These are phyloP conservation scores for Acrocephalus scirpaceus DNA, from an alignment of 2,797 vertebrate species.

Conservation along the genomic window DNA sequence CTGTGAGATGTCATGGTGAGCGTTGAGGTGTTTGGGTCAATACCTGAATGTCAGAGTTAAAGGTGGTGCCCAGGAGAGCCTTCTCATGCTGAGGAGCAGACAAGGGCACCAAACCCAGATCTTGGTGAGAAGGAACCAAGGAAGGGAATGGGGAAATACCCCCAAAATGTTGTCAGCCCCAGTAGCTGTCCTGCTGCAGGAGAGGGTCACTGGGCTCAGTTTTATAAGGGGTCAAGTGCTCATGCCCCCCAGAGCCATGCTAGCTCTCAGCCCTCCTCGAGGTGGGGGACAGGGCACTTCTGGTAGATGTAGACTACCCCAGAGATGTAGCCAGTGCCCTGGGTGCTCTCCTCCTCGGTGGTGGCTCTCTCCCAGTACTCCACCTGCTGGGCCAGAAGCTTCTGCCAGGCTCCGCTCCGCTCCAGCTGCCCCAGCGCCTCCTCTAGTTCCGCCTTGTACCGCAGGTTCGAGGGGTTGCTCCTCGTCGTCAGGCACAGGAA, in stretches of 20 bases:
- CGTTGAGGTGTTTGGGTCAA: not conserved
- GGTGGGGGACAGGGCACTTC: constrained; percentile 20
- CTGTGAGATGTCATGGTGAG: accelerated
- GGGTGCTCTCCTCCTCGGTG: constrained; percentile 66
- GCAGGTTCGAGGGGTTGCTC: constrained; percentile 79
- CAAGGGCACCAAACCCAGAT: not conserved
- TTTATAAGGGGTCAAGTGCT: not conserved
- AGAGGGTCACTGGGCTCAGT: not conserved
- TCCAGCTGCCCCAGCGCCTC: constrained; percentile 76
- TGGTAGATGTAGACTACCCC: constrained; percentile 82
- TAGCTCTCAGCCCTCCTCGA: not conserved
- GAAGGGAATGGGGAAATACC: not conserved
- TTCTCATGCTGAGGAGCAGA: not conserved
- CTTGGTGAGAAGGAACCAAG: accelerated
- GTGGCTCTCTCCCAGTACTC: constrained; percentile 85
- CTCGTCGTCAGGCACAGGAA: constrained; percentile 90
- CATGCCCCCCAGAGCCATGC: accelerated
- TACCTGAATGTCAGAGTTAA: not conserved
- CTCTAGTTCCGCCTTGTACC: constrained; percentile 83
- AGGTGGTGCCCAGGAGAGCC: not conserved
- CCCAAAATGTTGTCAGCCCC: accelerated
- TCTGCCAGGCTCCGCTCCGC: constrained; percentile 75
- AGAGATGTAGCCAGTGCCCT: constrained; percentile 77
- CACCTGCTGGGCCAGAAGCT: constrained; percentile 75
- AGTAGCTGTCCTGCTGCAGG: not conserved